These are phyloP conservation scores for Cydia pomonella DNA, from an alignment of 1,140 invertebrate species.

Conservation along the genomic window DNA sequence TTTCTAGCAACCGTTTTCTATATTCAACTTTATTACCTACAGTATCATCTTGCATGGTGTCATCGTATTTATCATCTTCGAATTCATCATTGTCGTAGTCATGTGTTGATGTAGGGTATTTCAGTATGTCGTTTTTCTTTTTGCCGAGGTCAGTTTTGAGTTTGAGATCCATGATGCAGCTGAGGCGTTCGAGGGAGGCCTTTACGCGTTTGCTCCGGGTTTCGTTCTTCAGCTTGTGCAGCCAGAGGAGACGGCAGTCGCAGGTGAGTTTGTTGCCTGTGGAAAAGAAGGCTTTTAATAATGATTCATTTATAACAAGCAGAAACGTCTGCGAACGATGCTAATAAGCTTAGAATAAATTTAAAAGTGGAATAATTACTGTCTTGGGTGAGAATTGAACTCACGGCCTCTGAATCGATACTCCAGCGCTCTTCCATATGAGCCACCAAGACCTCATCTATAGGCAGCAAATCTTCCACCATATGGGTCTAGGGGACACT, in stretches of 20 bases:
- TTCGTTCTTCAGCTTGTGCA: constrained; percentile 86
- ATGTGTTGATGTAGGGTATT: constrained; percentile 43
- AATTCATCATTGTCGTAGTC: constrained; percentile 53
- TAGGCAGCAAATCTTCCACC: too few species aligned
- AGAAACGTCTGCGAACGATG: too few species aligned
- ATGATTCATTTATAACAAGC: too few species aligned
- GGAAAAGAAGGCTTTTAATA: constrained; percentile 41
- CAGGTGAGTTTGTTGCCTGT: constrained; percentile 89
- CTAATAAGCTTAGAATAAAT: too few species aligned
- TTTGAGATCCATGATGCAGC: constrained; percentile 83
- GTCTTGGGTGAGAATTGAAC: too few species aligned
- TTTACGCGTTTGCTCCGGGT: constrained; percentile 85
- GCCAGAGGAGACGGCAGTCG: constrained; percentile 89
- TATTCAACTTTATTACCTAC: constrained; percentile 62
- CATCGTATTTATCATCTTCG: constrained; percentile 65
- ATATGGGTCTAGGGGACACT: too few species aligned
- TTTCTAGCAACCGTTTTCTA: constrained; percentile 79
- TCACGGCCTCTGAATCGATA: too few species aligned
- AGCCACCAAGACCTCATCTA: too few species aligned
- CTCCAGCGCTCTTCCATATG: too few species aligned
- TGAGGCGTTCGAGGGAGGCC: constrained; percentile 83
- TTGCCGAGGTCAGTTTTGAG: constrained; percentile 50
- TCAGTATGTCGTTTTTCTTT: constrained; percentile 46
- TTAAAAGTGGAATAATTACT: too few species aligned
- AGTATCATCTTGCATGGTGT: constrained; percentile 67